These are phyloP conservation scores for Sitophilus oryzae DNA, from an alignment of 1,140 invertebrate species.

Conservation along the genomic window DNA sequence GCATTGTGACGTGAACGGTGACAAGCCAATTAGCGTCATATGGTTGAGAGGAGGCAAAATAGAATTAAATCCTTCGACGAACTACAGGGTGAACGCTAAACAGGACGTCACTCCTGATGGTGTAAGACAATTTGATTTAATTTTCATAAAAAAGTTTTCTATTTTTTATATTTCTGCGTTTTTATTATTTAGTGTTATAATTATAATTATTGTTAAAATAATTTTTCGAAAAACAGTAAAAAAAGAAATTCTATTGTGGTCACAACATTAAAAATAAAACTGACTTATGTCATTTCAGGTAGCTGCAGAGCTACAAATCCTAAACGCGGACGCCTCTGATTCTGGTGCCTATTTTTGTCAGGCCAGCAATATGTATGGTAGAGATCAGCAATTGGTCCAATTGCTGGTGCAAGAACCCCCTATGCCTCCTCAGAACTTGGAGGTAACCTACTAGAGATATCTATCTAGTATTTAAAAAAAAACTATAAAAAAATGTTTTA, in stretches of 20 bases:
- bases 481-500: too few relatives aligned
- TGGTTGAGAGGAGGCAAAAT: slow-evolving; percentile 66
- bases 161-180: too few relatives aligned
- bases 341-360: slow-evolving; percentile 78
- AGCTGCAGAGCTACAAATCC: slow-evolving; percentile 66
- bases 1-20: slow-evolving; percentile 74
- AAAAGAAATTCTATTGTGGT: too few relatives aligned
- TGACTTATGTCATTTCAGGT: slow-evolving; percentile 16
- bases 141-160: not conserved
- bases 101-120: slow-evolving; percentile 63
- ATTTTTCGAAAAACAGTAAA: too few relatives aligned
- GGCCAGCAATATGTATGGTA: slow-evolving; percentile 74
- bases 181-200: too few relatives aligned
- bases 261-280: not conserved
- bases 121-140: slow-evolving; percentile 36
- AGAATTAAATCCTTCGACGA: slow-evolving; percentile 62
- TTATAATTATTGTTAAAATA: too few relatives aligned
- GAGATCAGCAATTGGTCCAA: slow-evolving; percentile 74
- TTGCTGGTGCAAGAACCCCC: slow-evolving; percentile 78
- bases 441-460: slow-evolving; percentile 48
- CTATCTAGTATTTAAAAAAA: too few relatives aligned
- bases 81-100: slow-evolving; percentile 60
- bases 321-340: slow-evolving; percentile 64
- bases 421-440: slow-evolving; percentile 59
- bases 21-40: slow-evolving; percentile 72